These are phyloP conservation scores for Probaryconus sp. DNA, from an alignment of 1,140 invertebrate species.

Conservation along the genomic window DNA sequence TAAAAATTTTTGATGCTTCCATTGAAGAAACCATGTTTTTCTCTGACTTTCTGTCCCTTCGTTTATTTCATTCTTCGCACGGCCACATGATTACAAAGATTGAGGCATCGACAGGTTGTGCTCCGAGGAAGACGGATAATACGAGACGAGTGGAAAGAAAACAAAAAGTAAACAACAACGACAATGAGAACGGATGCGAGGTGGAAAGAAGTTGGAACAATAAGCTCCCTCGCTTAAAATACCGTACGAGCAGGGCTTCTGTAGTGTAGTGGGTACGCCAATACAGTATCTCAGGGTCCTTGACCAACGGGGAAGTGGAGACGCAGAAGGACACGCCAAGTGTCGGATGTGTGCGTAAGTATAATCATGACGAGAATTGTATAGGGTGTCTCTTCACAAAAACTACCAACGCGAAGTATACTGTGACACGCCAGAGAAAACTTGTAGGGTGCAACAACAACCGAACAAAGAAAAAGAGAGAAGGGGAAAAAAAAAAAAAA, in stretches of 20 bases:
- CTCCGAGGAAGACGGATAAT: not conserved
- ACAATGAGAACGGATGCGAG: constrained; percentile 57
- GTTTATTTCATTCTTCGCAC: too few species aligned
- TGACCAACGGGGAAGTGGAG: constrained; percentile 59
- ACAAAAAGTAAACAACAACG: constrained; percentile 30
- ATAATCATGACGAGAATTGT: constrained; percentile 28
- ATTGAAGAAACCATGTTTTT: too few species aligned
- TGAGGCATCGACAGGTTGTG: constrained; percentile 24
- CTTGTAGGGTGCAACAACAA: too few species aligned
- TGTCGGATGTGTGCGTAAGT: constrained; percentile 31
- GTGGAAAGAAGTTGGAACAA: constrained; percentile 46
- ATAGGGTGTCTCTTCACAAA: constrained; percentile 41
- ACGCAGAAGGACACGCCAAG: constrained; percentile 46
- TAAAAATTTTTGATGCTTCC: too few species aligned
- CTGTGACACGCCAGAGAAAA: too few species aligned
- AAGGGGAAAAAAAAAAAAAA: too few species aligned
- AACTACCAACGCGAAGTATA: constrained; percentile 27
- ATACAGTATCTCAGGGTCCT: constrained; percentile 54
- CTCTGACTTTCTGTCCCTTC: too few species aligned
- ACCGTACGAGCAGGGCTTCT: constrained; percentile 51
- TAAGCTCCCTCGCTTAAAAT: constrained; percentile 52
- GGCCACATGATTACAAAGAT: too few species aligned
- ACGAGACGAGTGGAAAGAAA: not conserved
- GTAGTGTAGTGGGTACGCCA: constrained; percentile 46
- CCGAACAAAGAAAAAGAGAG: too few species aligned